These are phyloP conservation scores for Gymnothorax javanicus DNA, from an alignment of 2,797 vertebrate species.

Conservation along the genomic window DNA sequence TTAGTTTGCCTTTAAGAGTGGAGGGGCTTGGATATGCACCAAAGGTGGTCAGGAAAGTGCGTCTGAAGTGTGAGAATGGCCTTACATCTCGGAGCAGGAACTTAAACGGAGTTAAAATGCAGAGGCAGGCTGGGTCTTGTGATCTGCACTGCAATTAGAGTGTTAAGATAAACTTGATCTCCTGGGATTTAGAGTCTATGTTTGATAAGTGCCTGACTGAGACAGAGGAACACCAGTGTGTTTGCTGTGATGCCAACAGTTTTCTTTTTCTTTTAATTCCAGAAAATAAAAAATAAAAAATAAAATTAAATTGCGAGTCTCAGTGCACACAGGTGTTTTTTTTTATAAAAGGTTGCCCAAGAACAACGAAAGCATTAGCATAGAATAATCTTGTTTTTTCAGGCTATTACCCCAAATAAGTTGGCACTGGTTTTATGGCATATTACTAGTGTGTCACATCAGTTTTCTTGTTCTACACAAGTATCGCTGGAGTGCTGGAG, in stretches of 20 bases:
- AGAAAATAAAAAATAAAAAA: background rate
- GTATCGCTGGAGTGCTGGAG: too few species aligned
- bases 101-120: constrained; percentile 5
- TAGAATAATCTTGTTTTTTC: background rate
- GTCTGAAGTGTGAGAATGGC: background rate
- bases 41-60: constrained; percentile 14
- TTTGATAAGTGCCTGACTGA: constrained; percentile 10
- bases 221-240: constrained; percentile 3
- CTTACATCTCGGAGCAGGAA: background rate
- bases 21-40: background rate
- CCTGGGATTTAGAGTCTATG: constrained; percentile 6
- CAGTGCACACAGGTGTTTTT: background rate
- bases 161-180: constrained; percentile 17
- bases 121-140: constrained; percentile 9
- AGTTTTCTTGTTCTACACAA: background rate
- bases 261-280: constrained; percentile 11
- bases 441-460: background rate
- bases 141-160: constrained; percentile 30
- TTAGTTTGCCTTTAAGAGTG: constrained; percentile 32
- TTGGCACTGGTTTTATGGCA: background rate
- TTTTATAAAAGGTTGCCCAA: background rate
- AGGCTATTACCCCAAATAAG: background rate
- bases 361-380: background rate
- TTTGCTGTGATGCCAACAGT: background rate
- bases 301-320: background rate